Base-by-base conservation (phyloP, 1,140 invertebrate species). In the Holcopasites calliopsidis region DNA sequence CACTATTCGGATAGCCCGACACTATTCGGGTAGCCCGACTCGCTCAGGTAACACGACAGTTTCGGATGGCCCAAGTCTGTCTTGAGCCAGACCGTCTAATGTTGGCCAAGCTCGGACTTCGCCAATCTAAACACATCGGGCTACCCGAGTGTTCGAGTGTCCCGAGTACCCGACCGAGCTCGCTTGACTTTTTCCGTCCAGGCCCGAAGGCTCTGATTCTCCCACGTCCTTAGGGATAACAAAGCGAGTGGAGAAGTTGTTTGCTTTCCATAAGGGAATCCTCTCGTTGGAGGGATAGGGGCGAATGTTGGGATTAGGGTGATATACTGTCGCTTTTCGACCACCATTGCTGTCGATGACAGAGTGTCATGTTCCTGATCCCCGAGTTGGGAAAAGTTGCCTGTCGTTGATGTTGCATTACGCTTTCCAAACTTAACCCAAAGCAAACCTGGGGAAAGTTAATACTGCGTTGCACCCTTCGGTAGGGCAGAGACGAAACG, bases 221-320 rank as follows among this genome's bases (percentile, higher is more conserved):
- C 11, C 2, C 10, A 13, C 40, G 40, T 23, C 10, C 13, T 10
- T 11, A 2, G 16, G 6, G 26, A 55, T 16, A 18, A 28, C 18
- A 4, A 55, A 31, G 8, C 28, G 18, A 10, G 16, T 10, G 16
- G 52, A 55, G n/a, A 31, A 31, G 10, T 31, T 1, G 28, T 31
- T 0, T 13, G 7, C 5, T 50, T 1, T 8, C 2, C 40, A 2
- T 8, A 2, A 55, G 5, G 23, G 7, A 26, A 16, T 2, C 2
- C 0, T 1, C 3, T 0, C 4, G 26, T 2, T 11, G 0, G 8
- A 1, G 11, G 54, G 8, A 31, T 35, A 7, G 18, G 6, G 6
- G 44, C 21, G 18, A 49, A n/a, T 38, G 10, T 49, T n/a, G 44
- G 1, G 11, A n/a, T 49, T 49, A n/a, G n/a, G 6, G 6, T 6